Evolutionary conservation across 2,797 vertebrate species (phyloP).

Genomic region (Momotus momota): DNA sequence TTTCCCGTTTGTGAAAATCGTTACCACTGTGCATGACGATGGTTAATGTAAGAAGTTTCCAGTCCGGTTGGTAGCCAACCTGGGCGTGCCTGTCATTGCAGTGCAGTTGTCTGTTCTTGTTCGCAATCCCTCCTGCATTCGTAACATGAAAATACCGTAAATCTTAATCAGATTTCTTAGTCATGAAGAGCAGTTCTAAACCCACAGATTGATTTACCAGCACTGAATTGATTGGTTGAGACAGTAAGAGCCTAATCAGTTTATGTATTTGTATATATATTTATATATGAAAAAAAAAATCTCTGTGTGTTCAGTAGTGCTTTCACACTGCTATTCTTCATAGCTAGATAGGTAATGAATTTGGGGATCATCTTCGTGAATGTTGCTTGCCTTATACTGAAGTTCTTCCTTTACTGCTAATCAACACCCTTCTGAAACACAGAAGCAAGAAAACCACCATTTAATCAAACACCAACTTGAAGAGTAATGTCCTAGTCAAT

Average conservation of each 20-base stretch:
- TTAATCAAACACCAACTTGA: neutral
- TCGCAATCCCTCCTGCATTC: neutral
- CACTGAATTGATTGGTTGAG: neutral
- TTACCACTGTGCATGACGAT: neutral
- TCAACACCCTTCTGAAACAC: neutral
- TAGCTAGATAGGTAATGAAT: neutral
- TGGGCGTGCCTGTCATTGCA: neutral
- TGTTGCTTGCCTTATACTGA: neutral
- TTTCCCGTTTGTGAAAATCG: neutral
- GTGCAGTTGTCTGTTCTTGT: neutral
- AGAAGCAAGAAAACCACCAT: neutral
- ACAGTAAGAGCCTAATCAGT: neutral
- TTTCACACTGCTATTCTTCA: neutral
- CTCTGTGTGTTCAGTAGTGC: neutral
- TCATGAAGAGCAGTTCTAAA: neutral
- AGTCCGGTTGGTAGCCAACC: rapidly evolving
- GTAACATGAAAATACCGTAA: neutral
- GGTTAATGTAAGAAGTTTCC: neutral
- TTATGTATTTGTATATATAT: neutral
- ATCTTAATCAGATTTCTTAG: neutral
- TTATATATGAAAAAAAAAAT: rapidly evolving
- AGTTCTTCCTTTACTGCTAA: neutral
- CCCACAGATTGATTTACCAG: neutral
- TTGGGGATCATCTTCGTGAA: neutral
- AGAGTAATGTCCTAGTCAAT: neutral